Evolutionary conservation across 1,140 invertebrate species (phyloP).

Genomic region (Maniola jurtina): DNA sequence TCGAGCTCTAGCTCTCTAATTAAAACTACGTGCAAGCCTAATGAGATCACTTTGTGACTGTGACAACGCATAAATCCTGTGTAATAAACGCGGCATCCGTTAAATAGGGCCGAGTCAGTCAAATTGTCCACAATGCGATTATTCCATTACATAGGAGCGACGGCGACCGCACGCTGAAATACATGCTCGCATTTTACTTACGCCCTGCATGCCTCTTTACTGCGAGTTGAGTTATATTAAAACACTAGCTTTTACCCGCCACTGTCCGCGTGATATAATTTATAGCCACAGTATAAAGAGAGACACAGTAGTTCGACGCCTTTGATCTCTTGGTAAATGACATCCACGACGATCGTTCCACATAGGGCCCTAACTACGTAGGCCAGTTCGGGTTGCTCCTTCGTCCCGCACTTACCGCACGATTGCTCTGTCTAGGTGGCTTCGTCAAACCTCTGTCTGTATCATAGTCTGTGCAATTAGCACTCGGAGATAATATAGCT

Average conservation of each 20-base stretch:
- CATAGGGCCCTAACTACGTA: no score
- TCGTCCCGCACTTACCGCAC: no score
- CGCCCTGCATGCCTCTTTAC: constrained; percentile 23
- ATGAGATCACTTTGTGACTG: constrained; percentile 63
- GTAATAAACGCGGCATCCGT: constrained; percentile 69
- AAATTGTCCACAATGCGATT: constrained; percentile 73
- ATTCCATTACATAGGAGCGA: constrained; percentile 63
- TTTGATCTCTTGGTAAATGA: no score
- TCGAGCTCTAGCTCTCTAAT: constrained; percentile 40
- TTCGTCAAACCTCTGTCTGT: no score
- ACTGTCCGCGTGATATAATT: no score
- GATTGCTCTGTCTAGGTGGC: no score
- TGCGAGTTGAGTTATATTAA: constrained; percentile 15
- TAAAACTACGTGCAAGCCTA: constrained; percentile 64
- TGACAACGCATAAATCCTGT: constrained; percentile 72
- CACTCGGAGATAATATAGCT: no score
- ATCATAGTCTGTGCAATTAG: no score
- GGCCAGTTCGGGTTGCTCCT: no score
- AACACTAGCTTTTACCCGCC: background rate
- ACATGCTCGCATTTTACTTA: constrained; percentile 27
- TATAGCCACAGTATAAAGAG: no score
- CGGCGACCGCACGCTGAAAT: constrained; percentile 29
- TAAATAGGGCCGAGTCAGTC: constrained; percentile 67
- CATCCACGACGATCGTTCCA: no score
- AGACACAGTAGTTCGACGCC: no score